Percentiles rank a stretch among this genome's conserved stretches.
Conservation (phyloP, 2,888 invertebrate species). For the Pogonocherus hispidulus region DNA sequence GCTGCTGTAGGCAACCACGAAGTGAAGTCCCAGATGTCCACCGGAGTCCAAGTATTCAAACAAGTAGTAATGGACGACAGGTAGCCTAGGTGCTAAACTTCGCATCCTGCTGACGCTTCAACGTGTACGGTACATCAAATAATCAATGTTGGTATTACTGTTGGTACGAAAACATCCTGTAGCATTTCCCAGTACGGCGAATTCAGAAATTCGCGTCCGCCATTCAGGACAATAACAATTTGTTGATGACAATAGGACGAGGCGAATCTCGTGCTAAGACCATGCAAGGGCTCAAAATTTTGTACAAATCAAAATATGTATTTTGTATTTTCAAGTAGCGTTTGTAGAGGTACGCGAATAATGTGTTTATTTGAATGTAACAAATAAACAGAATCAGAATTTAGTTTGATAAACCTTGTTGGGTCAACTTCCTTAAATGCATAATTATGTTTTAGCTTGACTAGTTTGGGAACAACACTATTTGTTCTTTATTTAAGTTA, state of each 20-base stretch:
- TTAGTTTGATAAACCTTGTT: no score
- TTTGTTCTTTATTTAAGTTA: no score
- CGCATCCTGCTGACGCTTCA: background rate
- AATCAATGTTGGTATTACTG: conserved; percentile 45
- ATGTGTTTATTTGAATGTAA: no score
- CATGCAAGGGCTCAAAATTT: background rate
- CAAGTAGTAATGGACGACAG: conserved; percentile 85
- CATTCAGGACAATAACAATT: conserved; percentile 11
- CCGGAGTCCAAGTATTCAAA: conserved; percentile 77
- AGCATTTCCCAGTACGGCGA: conserved; percentile 35
- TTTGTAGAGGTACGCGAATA: background rate
- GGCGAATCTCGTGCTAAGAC: background rate
- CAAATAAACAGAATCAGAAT: no score
- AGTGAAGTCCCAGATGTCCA: conserved; percentile 82
- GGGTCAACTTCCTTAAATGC: no score
- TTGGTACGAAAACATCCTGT: conserved; percentile 44
- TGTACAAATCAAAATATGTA: background rate
- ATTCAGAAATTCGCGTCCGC: conserved; percentile 8
- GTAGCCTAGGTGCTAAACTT: conserved; percentile 67
- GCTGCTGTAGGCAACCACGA: conserved; percentile 89
- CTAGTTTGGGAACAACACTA: no score
- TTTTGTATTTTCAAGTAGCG: background rate
- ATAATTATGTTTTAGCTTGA: no score
- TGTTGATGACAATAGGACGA: conserved; percentile 9
- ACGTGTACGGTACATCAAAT: conserved; percentile 19